Conservation (phyloP, 2,888 invertebrate species). For the Trichogramma evanescens region DNA sequence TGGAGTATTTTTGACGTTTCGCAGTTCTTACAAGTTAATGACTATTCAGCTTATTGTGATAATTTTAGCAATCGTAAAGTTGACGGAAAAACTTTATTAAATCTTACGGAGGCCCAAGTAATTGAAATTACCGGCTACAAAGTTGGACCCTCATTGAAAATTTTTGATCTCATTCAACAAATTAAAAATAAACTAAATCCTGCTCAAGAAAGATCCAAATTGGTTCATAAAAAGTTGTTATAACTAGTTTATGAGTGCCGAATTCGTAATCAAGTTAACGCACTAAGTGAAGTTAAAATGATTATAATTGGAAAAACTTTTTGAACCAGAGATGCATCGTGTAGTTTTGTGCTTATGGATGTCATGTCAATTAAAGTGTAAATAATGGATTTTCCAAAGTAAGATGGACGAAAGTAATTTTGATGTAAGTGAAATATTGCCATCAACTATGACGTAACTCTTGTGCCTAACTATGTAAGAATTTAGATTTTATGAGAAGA, state of each 20-base stretch:
- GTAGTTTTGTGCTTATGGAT: too few relatives aligned
- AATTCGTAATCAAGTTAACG: too few relatives aligned
- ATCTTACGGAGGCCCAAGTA: constrained; percentile 82
- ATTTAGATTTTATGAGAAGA: too few relatives aligned
- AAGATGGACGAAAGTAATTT: too few relatives aligned
- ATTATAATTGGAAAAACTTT: too few relatives aligned
- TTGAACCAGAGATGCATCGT: too few relatives aligned
- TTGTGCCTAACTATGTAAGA: too few relatives aligned
- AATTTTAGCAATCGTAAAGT: constrained; percentile 60
- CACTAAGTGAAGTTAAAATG: too few relatives aligned
- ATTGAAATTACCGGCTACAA: constrained; percentile 84
- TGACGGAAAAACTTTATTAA: constrained; percentile 72
- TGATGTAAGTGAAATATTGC: too few relatives aligned
- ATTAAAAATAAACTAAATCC: constrained; percentile 79
- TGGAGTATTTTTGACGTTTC: constrained; percentile 86
- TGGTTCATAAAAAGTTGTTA: constrained; percentile 61
- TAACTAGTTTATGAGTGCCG: constrained; percentile 42
- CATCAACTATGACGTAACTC: too few relatives aligned
- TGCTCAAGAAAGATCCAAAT: constrained; percentile 61
- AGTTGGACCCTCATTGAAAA: constrained; percentile 90
- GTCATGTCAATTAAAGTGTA: too few relatives aligned
- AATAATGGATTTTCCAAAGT: too few relatives aligned
- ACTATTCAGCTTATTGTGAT: constrained; percentile 59
- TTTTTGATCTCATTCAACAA: constrained; percentile 86
- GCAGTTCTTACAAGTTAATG: constrained; percentile 83